These are phyloP conservation scores for Sparus aurata DNA, from an alignment of 2,797 vertebrate species.

Conservation along the genomic window DNA sequence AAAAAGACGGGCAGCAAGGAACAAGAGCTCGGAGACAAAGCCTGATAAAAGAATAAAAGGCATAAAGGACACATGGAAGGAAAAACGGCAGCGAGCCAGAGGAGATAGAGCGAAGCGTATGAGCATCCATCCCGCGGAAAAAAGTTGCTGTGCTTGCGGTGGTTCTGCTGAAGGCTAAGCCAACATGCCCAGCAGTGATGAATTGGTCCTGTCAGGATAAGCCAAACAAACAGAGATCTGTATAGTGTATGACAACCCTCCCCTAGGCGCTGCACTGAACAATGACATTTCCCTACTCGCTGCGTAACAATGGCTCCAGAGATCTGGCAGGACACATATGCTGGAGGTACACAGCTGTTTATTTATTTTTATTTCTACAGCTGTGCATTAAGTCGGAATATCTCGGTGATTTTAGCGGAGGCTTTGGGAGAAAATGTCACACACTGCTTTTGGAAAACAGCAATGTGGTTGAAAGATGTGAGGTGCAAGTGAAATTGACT, in stretches of 20 bases:
- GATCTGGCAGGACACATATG: slow-evolving; percentile 60
- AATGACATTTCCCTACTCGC: slow-evolving; percentile 62
- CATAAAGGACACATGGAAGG: slow-evolving; percentile 53
- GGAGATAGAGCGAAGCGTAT: slow-evolving; percentile 25
- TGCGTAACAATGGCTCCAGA: slow-evolving; percentile 43
- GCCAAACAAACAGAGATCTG: slow-evolving; percentile 77
- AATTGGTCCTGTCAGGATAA: slow-evolving; percentile 75
- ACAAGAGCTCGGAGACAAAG: slow-evolving; percentile 34
- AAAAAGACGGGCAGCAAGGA: slow-evolving; percentile 17
- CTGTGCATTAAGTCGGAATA: slow-evolving; percentile 34
- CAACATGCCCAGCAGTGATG: slow-evolving; percentile 72
- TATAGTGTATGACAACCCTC: slow-evolving; percentile 67
- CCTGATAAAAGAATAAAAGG: slow-evolving; percentile 42
- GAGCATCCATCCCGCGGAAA: slow-evolving; percentile 46
- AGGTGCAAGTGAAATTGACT: neutral
- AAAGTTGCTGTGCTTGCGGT: slow-evolving; percentile 61
- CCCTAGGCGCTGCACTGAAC: slow-evolving; percentile 63
- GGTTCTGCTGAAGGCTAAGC: slow-evolving; percentile 66
- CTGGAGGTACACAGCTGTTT: slow-evolving; percentile 53
- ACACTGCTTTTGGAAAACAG: slow-evolving; percentile 16
- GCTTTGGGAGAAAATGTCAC: slow-evolving; percentile 14
- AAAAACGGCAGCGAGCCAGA: slow-evolving; percentile 51
- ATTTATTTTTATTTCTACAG: neutral
- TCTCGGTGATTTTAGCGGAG: slow-evolving; percentile 15
- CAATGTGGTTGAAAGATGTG: slow-evolving; percentile 15